These are phyloP conservation scores for Nephrotoma flavescens DNA, from an alignment of 2,888 invertebrate genomes.

Conservation along the genomic window DNA sequence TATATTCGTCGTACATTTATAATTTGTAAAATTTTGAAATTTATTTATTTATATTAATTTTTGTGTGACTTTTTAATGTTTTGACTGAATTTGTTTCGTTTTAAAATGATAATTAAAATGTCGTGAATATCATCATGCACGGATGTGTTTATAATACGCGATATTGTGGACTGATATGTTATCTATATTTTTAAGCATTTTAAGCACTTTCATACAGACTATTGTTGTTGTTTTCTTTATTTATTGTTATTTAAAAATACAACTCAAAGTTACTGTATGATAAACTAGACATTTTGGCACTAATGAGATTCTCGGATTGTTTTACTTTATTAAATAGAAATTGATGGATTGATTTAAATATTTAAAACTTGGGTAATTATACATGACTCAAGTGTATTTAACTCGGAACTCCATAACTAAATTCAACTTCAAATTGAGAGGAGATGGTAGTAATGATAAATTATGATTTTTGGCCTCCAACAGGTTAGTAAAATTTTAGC, in stretches of 20 bases:
- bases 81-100: neutral
- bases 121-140: neutral
- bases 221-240: neutral
- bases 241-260: neutral
- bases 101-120: neutral
- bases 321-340: neutral
- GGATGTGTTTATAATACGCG: neutral
- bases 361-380: no score
- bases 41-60: neutral
- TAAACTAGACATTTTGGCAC: neutral
- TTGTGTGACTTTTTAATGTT: neutral
- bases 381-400: no score
- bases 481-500: no score
- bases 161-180: neutral
- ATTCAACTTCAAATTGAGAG: no score
- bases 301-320: neutral
- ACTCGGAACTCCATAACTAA: no score
- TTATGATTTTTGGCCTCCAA: no score
- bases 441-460: no score
- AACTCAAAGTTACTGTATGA: neutral
- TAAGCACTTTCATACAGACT: neutral
- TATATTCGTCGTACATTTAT: neutral
- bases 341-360: no score
- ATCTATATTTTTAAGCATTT: neutral
- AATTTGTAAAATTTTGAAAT: neutral